Evolutionary conservation across 2,797 vertebrate genomes (phyloP), one percentile per base, ranked within the genome.

Genomic region (Perodicticus potto): DNA sequence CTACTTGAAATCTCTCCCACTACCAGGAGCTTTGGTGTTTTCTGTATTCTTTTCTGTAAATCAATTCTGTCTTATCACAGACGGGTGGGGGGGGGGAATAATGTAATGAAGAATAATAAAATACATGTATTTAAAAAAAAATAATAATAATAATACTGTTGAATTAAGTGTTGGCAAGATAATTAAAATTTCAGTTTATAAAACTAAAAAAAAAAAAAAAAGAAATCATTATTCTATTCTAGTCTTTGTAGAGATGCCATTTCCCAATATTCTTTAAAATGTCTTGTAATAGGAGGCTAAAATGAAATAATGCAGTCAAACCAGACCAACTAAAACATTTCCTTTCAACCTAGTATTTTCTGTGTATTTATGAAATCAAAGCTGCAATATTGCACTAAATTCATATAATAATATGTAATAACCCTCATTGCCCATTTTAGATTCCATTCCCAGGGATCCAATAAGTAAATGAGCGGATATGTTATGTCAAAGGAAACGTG

Each of bases 311-410:
- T 11, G 49, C 34, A 91, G 49, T 59, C 55, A 89, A 59, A 63
- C 69, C 5, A 45, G 14, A 94, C 40, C 70, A 45, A 91, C 40
- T 91, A 88, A 95, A 96, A 87, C 25, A 91, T 65, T 89, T 69
- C 43, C 73, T 78, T 87, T 92, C 70, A 92, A 88, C 23, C 89
- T 57, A 29, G 27, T 3, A 0, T 91, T 96, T 81, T 84, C 80
- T 95, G 86, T 17, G 32, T 70, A 82, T 95, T 95, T 57, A 74
- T 90, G 23, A 80, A 53, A 57, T 77, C 90, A 95, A 84, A 93
- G 53, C 12, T 69, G 34, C 14, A 95, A 72, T n/a, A 29, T 49
- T 55, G 91, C 55, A 93, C 96, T 89, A 92, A 89, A 73, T 85
- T 84, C 72, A 95, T 55, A 76, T n/a, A 81, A 22, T 69, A 86